Conservation (phyloP, 2,797 vertebrate species). For the Cuniculus paca region DNA sequence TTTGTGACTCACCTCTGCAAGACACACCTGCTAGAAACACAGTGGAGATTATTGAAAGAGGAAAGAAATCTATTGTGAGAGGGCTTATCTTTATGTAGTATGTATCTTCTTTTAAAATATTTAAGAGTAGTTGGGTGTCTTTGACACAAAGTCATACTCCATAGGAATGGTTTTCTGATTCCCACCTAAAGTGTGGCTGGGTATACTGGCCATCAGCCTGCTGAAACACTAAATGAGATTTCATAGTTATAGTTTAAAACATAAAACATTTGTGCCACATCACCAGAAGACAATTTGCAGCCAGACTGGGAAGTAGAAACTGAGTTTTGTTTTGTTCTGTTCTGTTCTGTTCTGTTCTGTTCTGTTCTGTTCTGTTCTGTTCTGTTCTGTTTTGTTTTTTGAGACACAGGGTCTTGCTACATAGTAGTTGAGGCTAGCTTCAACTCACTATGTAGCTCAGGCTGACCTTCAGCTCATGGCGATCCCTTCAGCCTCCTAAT, state of each 20-base stretch:
- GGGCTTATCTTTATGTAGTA: not conserved
- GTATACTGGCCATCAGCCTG: not conserved
- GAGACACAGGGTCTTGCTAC: not conserved
- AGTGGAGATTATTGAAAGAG: constrained; percentile 59
- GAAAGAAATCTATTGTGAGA: constrained; percentile 74
- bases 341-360: not conserved
- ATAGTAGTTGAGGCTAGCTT: not conserved
- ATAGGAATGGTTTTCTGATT: not conserved
- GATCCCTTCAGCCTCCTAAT: not conserved
- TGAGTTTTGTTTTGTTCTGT: constrained; percentile 6
- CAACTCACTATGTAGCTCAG: not conserved
- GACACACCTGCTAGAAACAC: constrained; percentile 22
- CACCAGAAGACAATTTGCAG: not conserved
- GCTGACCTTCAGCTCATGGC: not conserved
- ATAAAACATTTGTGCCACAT: not conserved
- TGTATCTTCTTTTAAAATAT: not conserved
- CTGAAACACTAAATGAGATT: constrained; percentile 24
- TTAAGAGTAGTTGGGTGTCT: not conserved
- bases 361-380: not conserved
- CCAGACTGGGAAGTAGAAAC: not conserved
- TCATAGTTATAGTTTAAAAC: not conserved
- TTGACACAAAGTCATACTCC: not conserved
- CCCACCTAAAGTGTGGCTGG: not conserved
- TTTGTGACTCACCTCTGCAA: constrained; percentile 69
- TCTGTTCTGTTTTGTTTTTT: not conserved